Evolutionary conservation across 2,888 invertebrate genomes (phyloP).

Genomic region (Acrobeloides nanus): DNA sequence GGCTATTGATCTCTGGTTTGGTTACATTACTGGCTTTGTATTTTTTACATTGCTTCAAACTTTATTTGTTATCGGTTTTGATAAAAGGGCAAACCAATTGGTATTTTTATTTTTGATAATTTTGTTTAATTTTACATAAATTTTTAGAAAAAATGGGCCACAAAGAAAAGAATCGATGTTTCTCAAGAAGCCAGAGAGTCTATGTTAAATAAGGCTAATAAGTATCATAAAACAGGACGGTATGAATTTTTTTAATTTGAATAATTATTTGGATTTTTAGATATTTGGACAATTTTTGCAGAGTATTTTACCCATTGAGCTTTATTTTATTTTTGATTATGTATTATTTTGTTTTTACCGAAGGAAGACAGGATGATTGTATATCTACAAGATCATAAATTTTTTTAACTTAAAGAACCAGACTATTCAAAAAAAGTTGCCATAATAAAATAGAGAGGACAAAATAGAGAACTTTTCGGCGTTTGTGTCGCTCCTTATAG

Average conservation of each 20-base stretch:
- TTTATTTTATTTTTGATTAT: slow-evolving; percentile 50
- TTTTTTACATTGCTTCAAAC: slow-evolving; percentile 53
- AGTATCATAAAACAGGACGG: slow-evolving; percentile 50
- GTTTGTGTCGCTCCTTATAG: too few relatives aligned
- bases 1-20: slow-evolving; percentile 54
- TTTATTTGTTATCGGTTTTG: slow-evolving; percentile 52
- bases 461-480: too few relatives aligned
- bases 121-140: slow-evolving; percentile 6
- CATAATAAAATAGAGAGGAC: too few relatives aligned
- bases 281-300: slow-evolving; percentile 47
- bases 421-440: too few relatives aligned
- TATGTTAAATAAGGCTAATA: slow-evolving; percentile 39
- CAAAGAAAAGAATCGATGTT: slow-evolving; percentile 41
- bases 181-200: slow-evolving; percentile 45
- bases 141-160: slow-evolving; percentile 45
- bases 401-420: neutral
- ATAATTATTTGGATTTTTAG: slow-evolving; percentile 17
- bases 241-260: slow-evolving; percentile 4
- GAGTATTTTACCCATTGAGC: slow-evolving; percentile 49
- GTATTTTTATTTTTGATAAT: slow-evolving; percentile 15
- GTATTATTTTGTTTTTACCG: slow-evolving; percentile 53
- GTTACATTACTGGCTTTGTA: slow-evolving; percentile 53
- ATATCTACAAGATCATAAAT: slow-evolving; percentile 12
- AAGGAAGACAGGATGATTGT: slow-evolving; percentile 47
- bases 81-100: slow-evolving; percentile 50